Evolutionary conservation across 2,797 vertebrate genomes (phyloP).

Genomic region (Malacoctenus gilli): DNA sequence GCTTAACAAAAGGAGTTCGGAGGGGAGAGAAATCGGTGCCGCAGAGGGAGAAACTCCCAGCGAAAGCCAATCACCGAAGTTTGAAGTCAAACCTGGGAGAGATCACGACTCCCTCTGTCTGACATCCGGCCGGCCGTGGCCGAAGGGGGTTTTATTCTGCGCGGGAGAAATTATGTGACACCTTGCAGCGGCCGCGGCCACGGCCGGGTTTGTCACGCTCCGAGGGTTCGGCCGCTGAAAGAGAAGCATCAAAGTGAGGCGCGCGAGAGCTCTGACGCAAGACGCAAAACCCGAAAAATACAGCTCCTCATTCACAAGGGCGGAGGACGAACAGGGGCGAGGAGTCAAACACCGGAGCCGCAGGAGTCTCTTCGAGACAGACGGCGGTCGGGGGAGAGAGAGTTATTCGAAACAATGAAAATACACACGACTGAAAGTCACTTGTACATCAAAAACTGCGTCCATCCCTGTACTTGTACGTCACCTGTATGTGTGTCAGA

Average conservation of each 20-base stretch:
- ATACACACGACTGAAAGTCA: no score
- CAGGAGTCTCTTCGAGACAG: no score
- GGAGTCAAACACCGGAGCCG: no score
- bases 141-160: conserved; percentile 26
- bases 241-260: conserved; percentile 5
- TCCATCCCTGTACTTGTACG: no score
- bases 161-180: conserved; percentile 31
- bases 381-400: no score
- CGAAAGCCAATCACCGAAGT: conserved; percentile 12
- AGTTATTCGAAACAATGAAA: no score
- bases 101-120: conserved; percentile 18
- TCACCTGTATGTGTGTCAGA: no score
- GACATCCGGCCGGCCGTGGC: conserved; percentile 21
- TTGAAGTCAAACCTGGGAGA: conserved; percentile 27
- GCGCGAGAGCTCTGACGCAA: background rate
- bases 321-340: conserved; percentile 1
- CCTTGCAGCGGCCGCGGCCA: conserved; percentile 9
- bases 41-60: conserved; percentile 6
- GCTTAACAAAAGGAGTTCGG: background rate
- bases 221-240: conserved; percentile 19
- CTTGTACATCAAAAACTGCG: no score
- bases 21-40: conserved; percentile 2
- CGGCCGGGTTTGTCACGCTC: conserved; percentile 16
- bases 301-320: background rate
- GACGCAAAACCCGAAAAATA: conserved; percentile 10